Conservation (phyloP, 2,888 invertebrate genomes). For the Atherix ibis region DNA sequence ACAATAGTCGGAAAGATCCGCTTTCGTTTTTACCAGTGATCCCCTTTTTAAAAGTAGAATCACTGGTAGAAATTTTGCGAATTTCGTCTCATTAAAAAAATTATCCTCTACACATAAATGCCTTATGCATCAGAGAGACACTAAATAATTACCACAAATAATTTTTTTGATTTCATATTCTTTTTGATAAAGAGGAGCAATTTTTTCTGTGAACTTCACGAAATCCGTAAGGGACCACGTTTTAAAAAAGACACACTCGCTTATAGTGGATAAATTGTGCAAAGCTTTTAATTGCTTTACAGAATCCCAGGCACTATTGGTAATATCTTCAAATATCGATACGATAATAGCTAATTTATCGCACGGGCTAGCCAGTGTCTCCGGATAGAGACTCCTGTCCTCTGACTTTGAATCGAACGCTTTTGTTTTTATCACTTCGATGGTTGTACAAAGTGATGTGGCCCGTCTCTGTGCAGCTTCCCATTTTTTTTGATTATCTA, state of each 20-base stretch:
- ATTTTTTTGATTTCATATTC: slow-evolving; percentile 20
- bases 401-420: slow-evolving; percentile 14
- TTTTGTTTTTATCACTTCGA: slow-evolving; percentile 24
- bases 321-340: slow-evolving; percentile 23
- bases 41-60: no score
- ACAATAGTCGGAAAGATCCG: no score
- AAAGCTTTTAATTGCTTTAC: slow-evolving; percentile 21
- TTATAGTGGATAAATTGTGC: slow-evolving; percentile 16
- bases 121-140: no score
- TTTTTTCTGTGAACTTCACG: slow-evolving; percentile 16
- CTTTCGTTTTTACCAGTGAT: no score
- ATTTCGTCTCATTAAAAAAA: no score
- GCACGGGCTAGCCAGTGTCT: slow-evolving; percentile 18
- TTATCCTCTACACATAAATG: no score
- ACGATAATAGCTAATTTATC: slow-evolving; percentile 23
- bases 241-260: slow-evolving; percentile 18
- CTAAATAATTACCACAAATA: slow-evolving; percentile 26
- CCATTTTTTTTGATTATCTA: slow-evolving; percentile 25
- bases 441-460: slow-evolving; percentile 20
- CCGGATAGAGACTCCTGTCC: slow-evolving; percentile 16
- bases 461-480: slow-evolving; percentile 25
- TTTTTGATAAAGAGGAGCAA: slow-evolving; percentile 17
- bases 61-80: no score
- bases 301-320: slow-evolving; percentile 16
- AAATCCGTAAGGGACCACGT: slow-evolving; percentile 24